Evolutionary conservation across 1,140 invertebrate species (phyloP).

Genomic region (Agrypnia vestita): DNA sequence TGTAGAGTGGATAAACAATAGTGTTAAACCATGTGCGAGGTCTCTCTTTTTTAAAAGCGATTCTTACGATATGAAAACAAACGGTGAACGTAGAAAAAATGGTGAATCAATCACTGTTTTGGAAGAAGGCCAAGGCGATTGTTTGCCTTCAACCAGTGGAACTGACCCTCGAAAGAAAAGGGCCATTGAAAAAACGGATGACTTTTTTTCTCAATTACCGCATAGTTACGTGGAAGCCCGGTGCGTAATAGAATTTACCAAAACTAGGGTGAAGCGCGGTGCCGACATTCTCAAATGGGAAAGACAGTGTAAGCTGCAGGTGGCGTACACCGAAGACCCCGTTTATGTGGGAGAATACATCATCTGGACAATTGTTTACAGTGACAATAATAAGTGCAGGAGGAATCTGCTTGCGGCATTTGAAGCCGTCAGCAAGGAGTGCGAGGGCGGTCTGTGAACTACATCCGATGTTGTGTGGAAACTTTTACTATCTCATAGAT

Average conservation of each 20-base stretch:
- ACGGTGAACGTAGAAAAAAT: conserved; percentile 12
- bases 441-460: neutral
- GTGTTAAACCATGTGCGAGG: neutral
- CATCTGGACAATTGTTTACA: conserved; percentile 74
- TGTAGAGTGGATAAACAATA: neutral
- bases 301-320: conserved; percentile 74
- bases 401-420: conserved; percentile 73
- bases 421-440: conserved; percentile 64
- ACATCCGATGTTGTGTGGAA: neutral
- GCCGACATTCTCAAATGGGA: conserved; percentile 72
- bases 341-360: conserved; percentile 72
- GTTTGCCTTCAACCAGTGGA: conserved; percentile 67
- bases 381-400: conserved; percentile 74
- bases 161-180: neutral
- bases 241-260: conserved; percentile 73
- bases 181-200: neutral
- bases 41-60: neutral
- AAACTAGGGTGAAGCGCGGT: conserved; percentile 69
- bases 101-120: conserved; percentile 64
- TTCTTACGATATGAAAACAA: neutral
- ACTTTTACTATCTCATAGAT: conserved; percentile 18
- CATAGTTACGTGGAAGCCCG: conserved; percentile 62
- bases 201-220: conserved; percentile 39
- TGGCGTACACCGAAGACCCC: conserved; percentile 72
- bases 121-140: conserved; percentile 70